Base-by-base conservation (phyloP, 1,140 invertebrate species). In the Bombus pascuorum region DNA sequence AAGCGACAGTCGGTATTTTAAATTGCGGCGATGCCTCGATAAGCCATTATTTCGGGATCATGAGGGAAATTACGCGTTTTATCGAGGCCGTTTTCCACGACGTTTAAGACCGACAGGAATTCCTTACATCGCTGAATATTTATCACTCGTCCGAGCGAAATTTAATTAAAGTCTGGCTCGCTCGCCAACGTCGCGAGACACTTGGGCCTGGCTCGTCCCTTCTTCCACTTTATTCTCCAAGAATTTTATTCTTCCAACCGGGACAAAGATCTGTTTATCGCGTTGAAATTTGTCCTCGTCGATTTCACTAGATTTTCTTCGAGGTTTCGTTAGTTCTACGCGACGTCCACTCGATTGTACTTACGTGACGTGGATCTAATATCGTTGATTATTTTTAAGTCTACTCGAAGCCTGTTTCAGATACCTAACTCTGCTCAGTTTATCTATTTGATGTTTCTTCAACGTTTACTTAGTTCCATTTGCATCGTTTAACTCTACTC, bases 81-180 rank as follows among this genome's bases (percentile, higher is more conserved):
- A 87, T 87, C n/a, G 75, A 39, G 72, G 42, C 57, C 65, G 53
- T 44, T 85, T 87, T 62, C 65, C 70, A 77, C 42, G n/a, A 42
- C 76, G n/a, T 76, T 70, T 74, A 76, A 83, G 75, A 47, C 81
- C 59, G n/a, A 75, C 59, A 62, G 53, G 76, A 76, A 88, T 88
- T 84, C 80, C 81, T 88, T 79, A 73, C 81, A 32, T 65, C 53
- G 76, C 79, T 84, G 81, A 88, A 88, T 88, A 88, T 87, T 83
- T 82, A 79, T 87, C 87, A 44, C 71, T 73, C 47, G 57, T 47
- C 62, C 34, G 44, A n/a, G 57, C 72, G 75, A 83, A 88, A 88
- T 87, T 88, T 84, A 65, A 88, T 87, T 87, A 88, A 83, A 37
- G n/a, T n/a, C 81, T 57, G 34, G 68, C 34, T 39, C 18, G n/a